Evolutionary conservation across 2,113 vertebrate genomes (phyloP), one percentile per base, ranked within the genome.

Genomic region (Stigmatopora nigra): DNA sequence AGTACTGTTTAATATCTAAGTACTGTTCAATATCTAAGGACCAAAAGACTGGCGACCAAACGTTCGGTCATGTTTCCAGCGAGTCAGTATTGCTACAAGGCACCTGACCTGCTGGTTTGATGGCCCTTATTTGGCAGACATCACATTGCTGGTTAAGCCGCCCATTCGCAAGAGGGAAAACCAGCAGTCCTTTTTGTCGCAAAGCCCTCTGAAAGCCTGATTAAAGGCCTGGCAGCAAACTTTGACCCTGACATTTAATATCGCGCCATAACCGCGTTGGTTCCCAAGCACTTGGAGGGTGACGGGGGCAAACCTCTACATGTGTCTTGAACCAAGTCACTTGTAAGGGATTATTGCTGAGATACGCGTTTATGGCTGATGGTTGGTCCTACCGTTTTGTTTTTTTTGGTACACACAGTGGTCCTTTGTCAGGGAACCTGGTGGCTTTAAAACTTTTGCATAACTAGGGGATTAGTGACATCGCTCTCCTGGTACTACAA

Each of bases 211-310:
- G 8, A 60, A 75, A 65, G 62, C 47, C 45, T 83, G 81, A 89
- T 88, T 86, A 83, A 80, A 80, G 76, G 82, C 76, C 69, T 16
- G 36, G 66, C 73, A 49, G 67, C 75, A 55, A 83, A 71, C 77
- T 86, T 75, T 79, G 78, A 81, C 81, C 82, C 52, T 71, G 65
- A 70, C 78, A 78, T 73, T 71, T 77, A 78, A 86, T 74, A 63
- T 70, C 20, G 36, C 56, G 63, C 48, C 13, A 17, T 69, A 49
- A 67, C 38, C 10, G 52, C 11, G 38, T 68, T 59, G 4, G 61
- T 77, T 84, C 75, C 65, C 70, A 73, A 81, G 73, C 3, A 25
- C 64, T 57, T 0, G 7, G 59, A 3, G 51, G 31, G 74, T 70
- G 78, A 79, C 72, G 15, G 64, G 72, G 76, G 64, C 71, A 65